Conservation (phyloP, 2,888 invertebrate genomes). For the Noctua comes region DNA sequence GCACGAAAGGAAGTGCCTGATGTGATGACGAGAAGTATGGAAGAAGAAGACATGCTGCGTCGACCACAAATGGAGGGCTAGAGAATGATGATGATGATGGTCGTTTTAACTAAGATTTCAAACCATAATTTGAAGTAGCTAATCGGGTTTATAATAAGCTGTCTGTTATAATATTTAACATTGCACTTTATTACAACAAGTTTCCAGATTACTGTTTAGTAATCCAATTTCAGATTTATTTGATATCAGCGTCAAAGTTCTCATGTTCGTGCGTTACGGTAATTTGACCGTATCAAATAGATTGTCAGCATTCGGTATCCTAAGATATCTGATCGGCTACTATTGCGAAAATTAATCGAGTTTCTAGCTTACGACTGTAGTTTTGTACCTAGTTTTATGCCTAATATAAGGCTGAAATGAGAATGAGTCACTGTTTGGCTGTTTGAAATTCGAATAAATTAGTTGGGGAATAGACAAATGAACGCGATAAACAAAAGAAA, state of each 20-base stretch:
- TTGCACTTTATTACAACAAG: constrained; percentile 1
- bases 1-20: too few species aligned
- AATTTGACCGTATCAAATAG: constrained; percentile 53
- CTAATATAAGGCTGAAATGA: constrained; percentile 28
- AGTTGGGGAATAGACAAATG: neutral
- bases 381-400: constrained; percentile 23
- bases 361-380: constrained; percentile 21
- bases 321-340: constrained; percentile 52
- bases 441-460: neutral
- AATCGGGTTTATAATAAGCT: constrained; percentile 7
- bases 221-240: constrained; percentile 30
- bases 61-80: too few species aligned
- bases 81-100: too few species aligned
- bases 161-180: constrained; percentile 19
- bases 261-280: constrained; percentile 23
- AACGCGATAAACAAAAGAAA: constrained; percentile 2
- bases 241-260: constrained; percentile 31
- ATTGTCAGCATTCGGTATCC: constrained; percentile 57
- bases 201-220: constrained; percentile 8
- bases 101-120: neutral
- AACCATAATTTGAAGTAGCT: neutral
- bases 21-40: too few species aligned
- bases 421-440: constrained; percentile 41
- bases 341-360: constrained; percentile 56
- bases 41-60: too few species aligned